Percentiles rank a stretch among this genome's conserved stretches.
These are phyloP conservation scores for Callosobruchus maculatus DNA, from an alignment of 2,888 invertebrate genomes.

Conservation along the genomic window DNA sequence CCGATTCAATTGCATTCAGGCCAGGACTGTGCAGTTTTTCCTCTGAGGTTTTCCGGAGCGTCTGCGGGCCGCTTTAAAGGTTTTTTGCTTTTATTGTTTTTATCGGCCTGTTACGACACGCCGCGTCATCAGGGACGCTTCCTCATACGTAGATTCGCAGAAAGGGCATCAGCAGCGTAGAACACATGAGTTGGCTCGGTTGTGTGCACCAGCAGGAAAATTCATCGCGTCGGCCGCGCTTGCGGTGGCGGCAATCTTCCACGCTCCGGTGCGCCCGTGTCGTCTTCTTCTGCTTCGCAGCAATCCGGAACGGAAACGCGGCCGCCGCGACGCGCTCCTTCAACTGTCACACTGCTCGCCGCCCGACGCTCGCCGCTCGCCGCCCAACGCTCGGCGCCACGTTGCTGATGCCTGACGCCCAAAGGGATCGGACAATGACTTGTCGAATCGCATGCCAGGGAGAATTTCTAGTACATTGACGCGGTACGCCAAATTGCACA, in stretches of 20 bases:
- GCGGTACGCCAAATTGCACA: no score
- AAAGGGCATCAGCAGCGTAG: not conserved
- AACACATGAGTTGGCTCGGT: not conserved
- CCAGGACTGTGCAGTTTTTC: no score
- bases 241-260: conserved; percentile 16
- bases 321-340: not conserved
- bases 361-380: not conserved
- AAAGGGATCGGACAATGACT: not conserved
- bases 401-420: no score
- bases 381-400: not conserved
- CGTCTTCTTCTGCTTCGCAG: not conserved
- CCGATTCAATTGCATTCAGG: no score
- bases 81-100: no score
- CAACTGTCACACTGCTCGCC: not conserved
- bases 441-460: not conserved
- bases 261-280: conserved; percentile 10
- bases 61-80: no score
- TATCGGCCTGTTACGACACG: no score
- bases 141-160: not conserved
- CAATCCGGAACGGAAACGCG: not conserved
- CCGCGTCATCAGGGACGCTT: no score
- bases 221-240: not conserved
- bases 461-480: no score
- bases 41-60: no score
- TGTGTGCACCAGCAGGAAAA: not conserved